Percentiles rank a stretch among this genome's conserved stretches.
Conservation (phyloP, 1,140 invertebrate species). For the Papilio xuthus region DNA sequence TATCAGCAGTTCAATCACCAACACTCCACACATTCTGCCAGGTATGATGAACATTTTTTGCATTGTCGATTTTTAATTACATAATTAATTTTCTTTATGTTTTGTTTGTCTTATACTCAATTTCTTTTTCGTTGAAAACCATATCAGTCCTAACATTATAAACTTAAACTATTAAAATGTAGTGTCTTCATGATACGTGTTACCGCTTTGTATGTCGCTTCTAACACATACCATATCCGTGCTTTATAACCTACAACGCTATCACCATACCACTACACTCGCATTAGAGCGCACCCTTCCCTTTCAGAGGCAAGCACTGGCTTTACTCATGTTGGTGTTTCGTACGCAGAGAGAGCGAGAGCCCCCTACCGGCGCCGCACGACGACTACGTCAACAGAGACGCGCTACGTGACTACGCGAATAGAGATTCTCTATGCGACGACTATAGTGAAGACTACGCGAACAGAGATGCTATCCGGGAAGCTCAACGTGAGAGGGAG, state of each 20-base stretch:
- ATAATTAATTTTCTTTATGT: no score
- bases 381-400: conserved; percentile 80
- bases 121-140: background rate
- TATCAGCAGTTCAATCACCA: conserved; percentile 77
- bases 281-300: conserved; percentile 63
- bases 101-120: background rate
- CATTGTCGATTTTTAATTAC: no score
- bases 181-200: background rate
- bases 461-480: conserved; percentile 77
- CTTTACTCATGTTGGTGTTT: conserved; percentile 77
- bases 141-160: background rate
- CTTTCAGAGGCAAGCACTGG: conserved; percentile 75
- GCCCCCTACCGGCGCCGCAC: conserved; percentile 69
- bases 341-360: conserved; percentile 79
- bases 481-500: conserved; percentile 76
- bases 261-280: conserved; percentile 49
- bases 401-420: conserved; percentile 75
- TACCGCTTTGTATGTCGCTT: conserved; percentile 29
- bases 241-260: conserved; percentile 44
- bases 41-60: conserved; percentile 47
- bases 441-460: conserved; percentile 80
- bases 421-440: conserved; percentile 76
- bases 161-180: background rate
- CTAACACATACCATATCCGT: conserved; percentile 7
- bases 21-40: conserved; percentile 63